These are phyloP conservation scores for Micropoecilia bifurca DNA, from an alignment of 2,797 vertebrate species.

Conservation along the genomic window DNA sequence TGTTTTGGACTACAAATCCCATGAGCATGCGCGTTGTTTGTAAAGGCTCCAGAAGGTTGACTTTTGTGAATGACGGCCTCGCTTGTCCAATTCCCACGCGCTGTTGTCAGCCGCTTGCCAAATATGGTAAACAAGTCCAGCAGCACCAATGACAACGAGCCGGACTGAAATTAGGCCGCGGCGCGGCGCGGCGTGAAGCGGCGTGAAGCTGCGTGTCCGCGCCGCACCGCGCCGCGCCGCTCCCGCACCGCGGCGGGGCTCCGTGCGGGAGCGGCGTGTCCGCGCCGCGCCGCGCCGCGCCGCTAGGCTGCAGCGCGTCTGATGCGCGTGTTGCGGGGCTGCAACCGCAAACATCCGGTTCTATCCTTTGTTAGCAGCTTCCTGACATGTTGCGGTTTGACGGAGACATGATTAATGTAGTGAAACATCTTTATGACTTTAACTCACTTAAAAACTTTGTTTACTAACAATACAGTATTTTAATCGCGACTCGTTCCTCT, in stretches of 20 bases:
- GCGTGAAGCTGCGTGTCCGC: constrained; percentile 13
- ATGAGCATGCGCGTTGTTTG: constrained; percentile 86
- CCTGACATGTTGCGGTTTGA: not conserved
- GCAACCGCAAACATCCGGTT: not conserved
- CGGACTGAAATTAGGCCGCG: constrained; percentile 64
- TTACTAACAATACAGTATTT: not conserved
- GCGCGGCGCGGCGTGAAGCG: constrained; percentile 20
- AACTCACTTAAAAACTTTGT: not conserved
- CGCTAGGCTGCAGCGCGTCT: constrained; percentile 13
- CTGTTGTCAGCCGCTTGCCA: constrained; percentile 86
- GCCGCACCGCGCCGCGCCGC: not conserved
- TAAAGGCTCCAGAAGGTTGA: constrained; percentile 70
- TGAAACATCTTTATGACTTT: not conserved
- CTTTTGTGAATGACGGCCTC: constrained; percentile 84
- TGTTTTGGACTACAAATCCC: constrained; percentile 87
- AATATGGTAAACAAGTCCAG: constrained; percentile 93
- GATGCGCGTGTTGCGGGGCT: constrained; percentile 1
- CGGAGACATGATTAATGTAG: not conserved
- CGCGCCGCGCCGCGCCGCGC: not conserved
- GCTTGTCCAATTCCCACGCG: constrained; percentile 80
- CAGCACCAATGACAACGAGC: constrained; percentile 81
- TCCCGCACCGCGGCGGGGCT: not conserved
- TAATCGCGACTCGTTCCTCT: not conserved
- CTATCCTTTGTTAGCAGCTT: constrained; percentile 9
- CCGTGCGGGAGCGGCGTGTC: not conserved